Percentiles rank a stretch among this genome's conserved stretches.
Conservation (phyloP, 2,113 vertebrate species). For the Lathamus discolor region DNA sequence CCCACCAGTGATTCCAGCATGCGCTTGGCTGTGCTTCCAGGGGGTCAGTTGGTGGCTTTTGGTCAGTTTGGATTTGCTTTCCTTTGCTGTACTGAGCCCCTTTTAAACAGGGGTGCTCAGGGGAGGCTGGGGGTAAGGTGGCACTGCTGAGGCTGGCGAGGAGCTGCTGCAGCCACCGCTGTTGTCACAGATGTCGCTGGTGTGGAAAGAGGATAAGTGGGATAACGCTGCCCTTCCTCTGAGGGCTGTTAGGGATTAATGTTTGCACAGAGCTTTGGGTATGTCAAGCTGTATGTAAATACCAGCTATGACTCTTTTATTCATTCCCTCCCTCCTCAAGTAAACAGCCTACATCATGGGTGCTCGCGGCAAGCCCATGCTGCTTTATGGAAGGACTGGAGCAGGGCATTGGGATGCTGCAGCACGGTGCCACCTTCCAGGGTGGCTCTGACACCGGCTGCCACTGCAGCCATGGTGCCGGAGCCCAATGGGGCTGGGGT, state of each 20-base stretch:
- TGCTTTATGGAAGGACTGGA: fast-evolving
- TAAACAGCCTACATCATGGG: not conserved
- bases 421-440: fast-evolving
- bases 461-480: not conserved
- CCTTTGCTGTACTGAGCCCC: fast-evolving
- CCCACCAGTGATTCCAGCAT: not conserved
- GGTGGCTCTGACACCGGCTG: fast-evolving
- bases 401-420: fast-evolving
- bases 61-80: not conserved
- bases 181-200: not conserved
- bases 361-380: fast-evolving
- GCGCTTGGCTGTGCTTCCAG: not conserved
- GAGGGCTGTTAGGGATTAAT: not conserved
- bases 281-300: slow-evolving; percentile 24
- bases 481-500: not conserved
- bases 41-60: not conserved
- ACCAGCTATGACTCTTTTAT: not conserved
- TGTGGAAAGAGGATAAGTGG: not conserved
- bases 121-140: fast-evolving
- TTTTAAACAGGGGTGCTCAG: fast-evolving
- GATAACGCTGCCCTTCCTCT: not conserved
- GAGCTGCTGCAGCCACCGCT: fast-evolving
- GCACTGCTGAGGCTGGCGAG: fast-evolving
- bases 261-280: slow-evolving; percentile 38
- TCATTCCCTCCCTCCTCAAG: not conserved